Percentiles rank a stretch among this genome's conserved stretches.
Evolutionary conservation across 2,113 vertebrate genomes (phyloP).

Genomic region (Bettongia penicillata): DNA sequence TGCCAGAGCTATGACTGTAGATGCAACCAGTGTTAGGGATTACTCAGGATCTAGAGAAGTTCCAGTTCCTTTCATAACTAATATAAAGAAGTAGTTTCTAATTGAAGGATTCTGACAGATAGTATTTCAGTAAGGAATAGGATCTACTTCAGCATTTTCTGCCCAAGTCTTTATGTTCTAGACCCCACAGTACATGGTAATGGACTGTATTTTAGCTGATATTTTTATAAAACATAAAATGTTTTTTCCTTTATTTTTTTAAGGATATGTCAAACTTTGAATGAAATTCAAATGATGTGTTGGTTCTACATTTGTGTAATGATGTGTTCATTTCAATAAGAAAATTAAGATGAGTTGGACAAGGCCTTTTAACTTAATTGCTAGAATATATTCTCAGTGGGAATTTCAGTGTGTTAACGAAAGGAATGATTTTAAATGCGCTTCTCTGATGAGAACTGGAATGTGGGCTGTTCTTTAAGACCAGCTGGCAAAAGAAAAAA

Average conservation of each 20-base stretch:
- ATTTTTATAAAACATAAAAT: neutral
- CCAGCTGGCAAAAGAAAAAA: neutral
- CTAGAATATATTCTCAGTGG: neutral
- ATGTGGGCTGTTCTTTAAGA: neutral
- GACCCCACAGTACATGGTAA: neutral
- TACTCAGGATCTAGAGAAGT: too few relatives aligned
- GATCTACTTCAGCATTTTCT: conserved; percentile 21
- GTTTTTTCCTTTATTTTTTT: neutral
- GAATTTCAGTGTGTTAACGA: conserved; percentile 11
- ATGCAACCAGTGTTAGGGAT: neutral
- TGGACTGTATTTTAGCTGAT: conserved; percentile 1
- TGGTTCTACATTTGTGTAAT: conserved; percentile 8
- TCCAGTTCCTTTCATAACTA: neutral
- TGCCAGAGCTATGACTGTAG: neutral
- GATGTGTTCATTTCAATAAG: conserved; percentile 1
- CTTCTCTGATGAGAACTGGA: conserved; percentile 23
- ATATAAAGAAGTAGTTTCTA: neutral
- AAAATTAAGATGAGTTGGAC: neutral
- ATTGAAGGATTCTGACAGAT: neutral
- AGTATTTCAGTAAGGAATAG: neutral
- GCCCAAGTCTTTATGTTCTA: neutral
- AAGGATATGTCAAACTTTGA: neutral
- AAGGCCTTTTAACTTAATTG: neutral
- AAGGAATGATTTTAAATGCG: conserved; percentile 26
- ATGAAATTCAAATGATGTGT: conserved; percentile 10